Percentiles rank a stretch among this genome's conserved stretches.
Evolutionary conservation across 35 echinoderm and acorn worm species (phyloP).

Genomic region (Patiria miniata): DNA sequence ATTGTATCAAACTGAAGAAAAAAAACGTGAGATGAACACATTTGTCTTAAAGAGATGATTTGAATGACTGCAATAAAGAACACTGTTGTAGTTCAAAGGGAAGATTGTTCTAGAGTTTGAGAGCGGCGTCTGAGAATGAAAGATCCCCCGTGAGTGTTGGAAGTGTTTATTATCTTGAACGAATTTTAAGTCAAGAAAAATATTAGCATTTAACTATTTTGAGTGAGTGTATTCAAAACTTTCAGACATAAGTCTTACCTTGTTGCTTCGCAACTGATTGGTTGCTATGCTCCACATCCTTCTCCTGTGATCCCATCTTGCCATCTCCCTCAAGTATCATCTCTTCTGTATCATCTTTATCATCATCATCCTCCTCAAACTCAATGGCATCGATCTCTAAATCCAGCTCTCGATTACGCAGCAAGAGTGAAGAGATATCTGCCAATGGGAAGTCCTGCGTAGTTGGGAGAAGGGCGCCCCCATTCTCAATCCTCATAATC

Average conservation of each 20-base stretch:
- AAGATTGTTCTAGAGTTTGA: no score
- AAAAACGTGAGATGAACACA: no score
- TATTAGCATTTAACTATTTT: no score
- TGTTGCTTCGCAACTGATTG: not conserved
- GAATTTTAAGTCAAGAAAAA: no score
- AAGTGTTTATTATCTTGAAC: no score
- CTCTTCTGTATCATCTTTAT: constrained; percentile 44
- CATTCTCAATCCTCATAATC: constrained; percentile 96
- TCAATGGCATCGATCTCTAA: constrained; percentile 57
- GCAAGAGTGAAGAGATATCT: constrained; percentile 73
- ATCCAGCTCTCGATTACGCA: constrained; percentile 83
- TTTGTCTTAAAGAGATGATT: no score
- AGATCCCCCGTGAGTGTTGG: no score
- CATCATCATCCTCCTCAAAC: constrained; percentile 51
- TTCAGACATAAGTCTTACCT: not conserved
- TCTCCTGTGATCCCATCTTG: not conserved
- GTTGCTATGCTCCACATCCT: not conserved
- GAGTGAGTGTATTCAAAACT: no score
- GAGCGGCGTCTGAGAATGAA: no score
- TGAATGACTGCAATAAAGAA: no score
- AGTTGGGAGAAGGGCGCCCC: constrained; percentile 70
- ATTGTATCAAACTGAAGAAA: no score
- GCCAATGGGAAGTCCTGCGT: constrained; percentile 73
- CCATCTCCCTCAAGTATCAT: constrained; percentile 28
- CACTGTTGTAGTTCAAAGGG: no score